phyloP scores from a whole-genome alignment of 2,888 invertebrate species.

The Mayetiola destructor region DNA sequence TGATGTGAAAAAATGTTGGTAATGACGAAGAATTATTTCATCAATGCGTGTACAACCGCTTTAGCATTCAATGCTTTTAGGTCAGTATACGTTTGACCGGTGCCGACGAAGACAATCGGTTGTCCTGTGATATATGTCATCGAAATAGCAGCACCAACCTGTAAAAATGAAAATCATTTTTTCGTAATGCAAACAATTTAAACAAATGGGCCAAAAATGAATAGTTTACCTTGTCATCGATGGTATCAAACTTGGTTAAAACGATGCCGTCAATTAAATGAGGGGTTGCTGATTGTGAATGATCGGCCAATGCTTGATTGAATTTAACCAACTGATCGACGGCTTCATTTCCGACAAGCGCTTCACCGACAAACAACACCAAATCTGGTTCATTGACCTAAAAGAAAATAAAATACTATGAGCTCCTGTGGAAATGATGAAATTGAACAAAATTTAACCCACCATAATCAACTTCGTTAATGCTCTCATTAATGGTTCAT shows the following conservation, averaged over 20 bases:
- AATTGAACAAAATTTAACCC: neutral
- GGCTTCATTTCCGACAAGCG: conserved; percentile 98
- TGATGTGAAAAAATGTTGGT: neutral
- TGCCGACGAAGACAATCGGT: conserved; percentile 71
- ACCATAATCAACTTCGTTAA: conserved; percentile 85
- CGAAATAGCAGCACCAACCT: conserved; percentile 93
- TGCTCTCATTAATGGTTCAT: conserved; percentile 97
- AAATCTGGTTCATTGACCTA: conserved; percentile 88
- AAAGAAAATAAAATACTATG: neutral
- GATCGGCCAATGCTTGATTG: conserved; percentile 94
- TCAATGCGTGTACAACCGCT: conserved; percentile 88
- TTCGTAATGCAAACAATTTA: conserved; percentile 20
- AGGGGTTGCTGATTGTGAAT: conserved; percentile 59
- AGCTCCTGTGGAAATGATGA: neutral
- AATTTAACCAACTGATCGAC: conserved; percentile 98
- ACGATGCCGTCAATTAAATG: conserved; percentile 98
- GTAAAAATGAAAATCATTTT: neutral
- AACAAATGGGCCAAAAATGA: neutral
- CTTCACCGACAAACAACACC: conserved; percentile 98
- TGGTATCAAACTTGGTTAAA: conserved; percentile 98
- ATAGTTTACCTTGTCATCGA: conserved; percentile 68
- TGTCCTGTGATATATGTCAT: conserved; percentile 99
- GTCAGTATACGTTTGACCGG: conserved; percentile 98
- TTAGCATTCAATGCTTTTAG: conserved; percentile 90
- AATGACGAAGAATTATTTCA: conserved; percentile 43